Evolutionary conservation across 2,797 vertebrate species (phyloP).

Genomic region (Acipenser oxyrinchus): DNA sequence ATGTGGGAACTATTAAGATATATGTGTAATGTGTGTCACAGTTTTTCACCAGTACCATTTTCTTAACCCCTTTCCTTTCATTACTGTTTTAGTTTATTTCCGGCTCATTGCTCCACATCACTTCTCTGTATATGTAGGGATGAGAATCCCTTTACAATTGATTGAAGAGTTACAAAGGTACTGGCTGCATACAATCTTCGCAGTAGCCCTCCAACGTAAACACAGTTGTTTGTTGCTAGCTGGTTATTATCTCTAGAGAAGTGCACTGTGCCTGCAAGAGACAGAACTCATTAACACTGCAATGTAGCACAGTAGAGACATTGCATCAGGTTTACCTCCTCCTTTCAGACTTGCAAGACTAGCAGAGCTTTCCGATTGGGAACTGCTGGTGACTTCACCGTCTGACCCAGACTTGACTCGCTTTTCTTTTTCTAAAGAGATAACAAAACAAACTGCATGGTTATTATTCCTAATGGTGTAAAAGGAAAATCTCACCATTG

Average conservation of each 20-base stretch:
- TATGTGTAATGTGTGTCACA: no score
- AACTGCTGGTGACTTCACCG: conserved; percentile 57
- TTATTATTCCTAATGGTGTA: background rate
- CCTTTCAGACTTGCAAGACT: conserved; percentile 52
- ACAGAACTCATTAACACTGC: background rate
- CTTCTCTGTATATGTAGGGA: no score
- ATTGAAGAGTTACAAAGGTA: background rate
- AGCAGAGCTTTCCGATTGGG: conserved; percentile 46
- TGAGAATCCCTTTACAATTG: no score
- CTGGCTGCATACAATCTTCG: no score
- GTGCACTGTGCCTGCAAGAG: background rate
- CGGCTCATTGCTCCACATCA: no score
- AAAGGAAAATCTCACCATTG: background rate
- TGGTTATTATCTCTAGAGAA: no score
- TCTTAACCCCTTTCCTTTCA: no score
- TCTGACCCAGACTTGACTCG: conserved; percentile 67
- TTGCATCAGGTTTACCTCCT: conserved; percentile 59
- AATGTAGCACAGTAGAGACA: background rate
- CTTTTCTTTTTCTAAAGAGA: conserved; percentile 79
- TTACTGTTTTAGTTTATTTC: no score
- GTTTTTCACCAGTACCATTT: no score
- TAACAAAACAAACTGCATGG: background rate
- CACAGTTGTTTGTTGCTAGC: no score
- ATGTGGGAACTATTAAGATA: no score
- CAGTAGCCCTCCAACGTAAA: no score